Evolutionary conservation across 2,888 invertebrate species (phyloP), one percentile per base, ranked within the genome.

Genomic region (Ellobium chinense): DNA sequence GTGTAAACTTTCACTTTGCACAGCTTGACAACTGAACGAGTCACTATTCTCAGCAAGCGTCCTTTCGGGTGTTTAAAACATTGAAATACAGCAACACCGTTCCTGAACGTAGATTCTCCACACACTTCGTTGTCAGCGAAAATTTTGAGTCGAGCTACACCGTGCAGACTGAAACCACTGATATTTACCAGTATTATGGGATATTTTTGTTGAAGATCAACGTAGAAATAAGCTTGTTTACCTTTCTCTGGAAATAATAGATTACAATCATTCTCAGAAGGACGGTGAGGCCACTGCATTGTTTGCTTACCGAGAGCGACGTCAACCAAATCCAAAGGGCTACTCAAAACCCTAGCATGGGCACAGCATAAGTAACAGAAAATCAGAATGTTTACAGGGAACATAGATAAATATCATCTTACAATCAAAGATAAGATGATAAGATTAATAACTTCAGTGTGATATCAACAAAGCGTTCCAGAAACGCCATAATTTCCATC

Each of bases 391-490:
- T 56, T 46, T 75, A 24, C 54, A 65, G 65, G 54, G 39, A 37
- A 54, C 75, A 75, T 75, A 75, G 75, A 54, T 63, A 54, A 75
- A 14, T 65, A 46, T 65, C 65, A 75, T 75, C 34, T 74, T 46
- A 46, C 46, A 46, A 46, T 12, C 9, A 46, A 46, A 12, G 46
- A 46, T n/a, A n/a, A n/a, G n/a, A n/a, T n/a, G n/a, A n/a, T n/a
- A n/a, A n/a, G n/a, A n/a, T n/a, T n/a, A n/a, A n/a, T n/a, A n/a
- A n/a, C n/a, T n/a, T n/a, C n/a, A n/a, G n/a, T n/a, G n/a, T n/a
- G n/a, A n/a, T n/a, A n/a, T n/a, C n/a, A n/a, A n/a, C n/a, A n/a
- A n/a, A n/a, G n/a, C n/a, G n/a, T n/a, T n/a, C n/a, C n/a, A n/a
- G n/a, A n/a, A n/a, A n/a, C n/a, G n/a, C n/a, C n/a, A n/a, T n/a